phyloP scores from a whole-genome alignment of 2,888 invertebrate species.

The Hypomecis atomaria region DNA sequence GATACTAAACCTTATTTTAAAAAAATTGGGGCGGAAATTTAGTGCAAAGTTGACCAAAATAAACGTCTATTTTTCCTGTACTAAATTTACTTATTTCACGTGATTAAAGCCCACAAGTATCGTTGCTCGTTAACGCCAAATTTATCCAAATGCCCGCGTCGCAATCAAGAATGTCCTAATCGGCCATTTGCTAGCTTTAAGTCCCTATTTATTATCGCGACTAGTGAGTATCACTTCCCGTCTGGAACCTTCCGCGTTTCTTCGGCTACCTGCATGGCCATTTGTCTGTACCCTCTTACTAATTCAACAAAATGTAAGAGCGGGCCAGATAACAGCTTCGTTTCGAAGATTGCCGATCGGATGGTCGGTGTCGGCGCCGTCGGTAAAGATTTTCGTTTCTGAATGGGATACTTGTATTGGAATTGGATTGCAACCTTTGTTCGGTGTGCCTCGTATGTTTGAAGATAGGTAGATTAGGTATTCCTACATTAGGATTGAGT shows the following conservation, averaged over 20 bases:
- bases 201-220: conserved; percentile 78
- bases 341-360: conserved; percentile 63
- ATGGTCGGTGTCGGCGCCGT: conserved; percentile 49
- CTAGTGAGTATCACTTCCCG: conserved; percentile 77
- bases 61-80: no score
- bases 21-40: no score
- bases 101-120: conserved; percentile 68
- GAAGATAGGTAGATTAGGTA: conserved; percentile 12
- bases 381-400: conserved; percentile 38
- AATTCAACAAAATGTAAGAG: conserved; percentile 75
- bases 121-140: conserved; percentile 74
- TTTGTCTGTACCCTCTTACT: conserved; percentile 76
- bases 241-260: conserved; percentile 68
- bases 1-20: no score
- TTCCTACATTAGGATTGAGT: background rate
- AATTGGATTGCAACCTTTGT: conserved; percentile 45
- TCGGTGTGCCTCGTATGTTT: conserved; percentile 27
- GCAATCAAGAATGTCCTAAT: conserved; percentile 78
- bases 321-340: conserved; percentile 68
- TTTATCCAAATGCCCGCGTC: conserved; percentile 77
- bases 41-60: no score
- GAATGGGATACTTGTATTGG: conserved; percentile 43
- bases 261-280: conserved; percentile 56
- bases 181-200: conserved; percentile 75
- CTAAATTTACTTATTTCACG: conserved; percentile 67